Percentiles rank a stretch among this genome's conserved stretches.
These are phyloP conservation scores for Haemorhous mexicanus DNA, from an alignment of 2,113 vertebrate genomes.

Conservation along the genomic window DNA sequence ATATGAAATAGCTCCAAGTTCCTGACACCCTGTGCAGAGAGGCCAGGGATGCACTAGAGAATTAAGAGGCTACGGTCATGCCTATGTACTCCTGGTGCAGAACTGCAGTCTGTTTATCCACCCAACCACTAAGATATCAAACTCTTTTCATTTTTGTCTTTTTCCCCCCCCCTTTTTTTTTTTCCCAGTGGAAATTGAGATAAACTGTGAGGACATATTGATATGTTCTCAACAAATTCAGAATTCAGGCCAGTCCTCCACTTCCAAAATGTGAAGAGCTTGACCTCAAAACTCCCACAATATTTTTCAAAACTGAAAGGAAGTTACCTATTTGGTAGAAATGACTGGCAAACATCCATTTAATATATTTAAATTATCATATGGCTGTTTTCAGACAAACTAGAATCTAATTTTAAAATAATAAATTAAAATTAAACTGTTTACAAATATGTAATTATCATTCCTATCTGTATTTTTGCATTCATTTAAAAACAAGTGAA, in stretches of 20 bases:
- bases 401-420: not conserved
- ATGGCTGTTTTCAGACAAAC: not conserved
- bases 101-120: not conserved
- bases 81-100: not conserved
- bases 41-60: not conserved
- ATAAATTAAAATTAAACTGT: not conserved
- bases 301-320: not conserved
- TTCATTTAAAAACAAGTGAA: not conserved
- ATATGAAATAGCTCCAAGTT: not conserved
- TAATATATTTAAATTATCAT: not conserved
- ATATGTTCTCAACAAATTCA: not conserved
- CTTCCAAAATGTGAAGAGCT: not conserved
- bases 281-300: not conserved
- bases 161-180: accelerated
- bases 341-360: not conserved
- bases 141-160: not conserved
- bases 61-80: accelerated
- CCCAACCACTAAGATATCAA: not conserved
- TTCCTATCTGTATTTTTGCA: not conserved
- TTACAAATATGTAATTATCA: not conserved
- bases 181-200: not conserved
- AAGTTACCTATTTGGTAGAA: not conserved
- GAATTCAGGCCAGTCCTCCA: not conserved
- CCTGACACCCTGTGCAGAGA: not conserved
- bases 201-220: not conserved